Percentiles rank a stretch among this genome's conserved stretches.
Evolutionary conservation across 2,797 vertebrate genomes (phyloP).

Genomic region (Mionectes olivaceus): DNA sequence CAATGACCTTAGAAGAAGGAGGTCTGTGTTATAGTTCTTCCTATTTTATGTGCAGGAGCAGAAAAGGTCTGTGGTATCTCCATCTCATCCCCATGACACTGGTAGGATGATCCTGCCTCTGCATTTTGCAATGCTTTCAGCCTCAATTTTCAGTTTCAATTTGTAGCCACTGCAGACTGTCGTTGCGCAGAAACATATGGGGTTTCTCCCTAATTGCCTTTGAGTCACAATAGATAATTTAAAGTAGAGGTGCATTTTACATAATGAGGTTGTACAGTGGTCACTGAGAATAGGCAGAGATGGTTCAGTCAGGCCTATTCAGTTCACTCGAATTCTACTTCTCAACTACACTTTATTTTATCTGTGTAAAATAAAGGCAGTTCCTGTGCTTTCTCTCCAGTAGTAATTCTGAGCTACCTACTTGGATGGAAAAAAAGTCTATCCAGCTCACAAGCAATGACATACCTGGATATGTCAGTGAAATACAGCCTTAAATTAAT

Average conservation of each 20-base stretch:
- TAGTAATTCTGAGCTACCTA: neutral
- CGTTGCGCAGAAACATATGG: neutral
- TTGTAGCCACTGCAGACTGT: neutral
- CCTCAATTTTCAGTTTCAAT: neutral
- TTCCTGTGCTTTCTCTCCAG: neutral
- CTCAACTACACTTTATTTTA: neutral
- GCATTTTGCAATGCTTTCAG: neutral
- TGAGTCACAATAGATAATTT: neutral
- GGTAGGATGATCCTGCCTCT: neutral
- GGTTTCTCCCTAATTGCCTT: neutral
- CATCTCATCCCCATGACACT: accelerated
- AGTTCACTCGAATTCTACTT: neutral
- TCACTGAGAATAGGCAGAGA: neutral
- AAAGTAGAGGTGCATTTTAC: neutral
- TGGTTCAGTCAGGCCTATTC: neutral
- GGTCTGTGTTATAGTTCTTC: neutral
- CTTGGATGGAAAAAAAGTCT: neutral
- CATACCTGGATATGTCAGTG: neutral
- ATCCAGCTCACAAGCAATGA: neutral
- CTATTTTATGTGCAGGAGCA: neutral
- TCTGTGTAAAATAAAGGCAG: neutral
- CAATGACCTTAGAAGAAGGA: neutral
- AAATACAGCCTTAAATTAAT: neutral
- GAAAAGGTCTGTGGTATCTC: neutral
- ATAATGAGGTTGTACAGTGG: neutral